A percentile compares a stretch with the other conserved stretches of the same genome.
These are phyloP conservation scores for Andricus grossulariae DNA, from an alignment of 1,140 invertebrate species.

Conservation along the genomic window DNA sequence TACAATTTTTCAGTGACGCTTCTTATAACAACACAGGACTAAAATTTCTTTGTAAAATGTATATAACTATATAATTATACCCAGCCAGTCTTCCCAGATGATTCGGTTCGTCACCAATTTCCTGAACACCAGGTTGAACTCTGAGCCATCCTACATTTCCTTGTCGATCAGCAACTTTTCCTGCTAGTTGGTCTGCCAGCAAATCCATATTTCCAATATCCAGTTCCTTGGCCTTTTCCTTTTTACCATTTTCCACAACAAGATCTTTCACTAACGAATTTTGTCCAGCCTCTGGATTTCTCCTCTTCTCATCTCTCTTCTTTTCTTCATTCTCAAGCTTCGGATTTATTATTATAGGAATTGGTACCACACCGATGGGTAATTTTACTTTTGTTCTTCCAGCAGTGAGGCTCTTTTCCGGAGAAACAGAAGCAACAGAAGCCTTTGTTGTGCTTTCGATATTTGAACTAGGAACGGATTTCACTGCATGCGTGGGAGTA, in stretches of 20 bases:
- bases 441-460: slow-evolving; percentile 55
- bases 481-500: slow-evolving; percentile 51
- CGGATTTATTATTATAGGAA: slow-evolving; percentile 63
- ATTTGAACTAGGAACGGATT: slow-evolving; percentile 43
- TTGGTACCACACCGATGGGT: slow-evolving; percentile 69
- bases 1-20: slow-evolving; percentile 6
- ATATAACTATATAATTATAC: slow-evolving; percentile 13
- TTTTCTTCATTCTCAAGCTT: slow-evolving; percentile 47
- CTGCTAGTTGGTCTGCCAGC: slow-evolving; percentile 35
- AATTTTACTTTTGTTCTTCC: slow-evolving; percentile 64
- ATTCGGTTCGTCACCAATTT: slow-evolving; percentile 71
- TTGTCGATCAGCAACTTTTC: slow-evolving; percentile 52
- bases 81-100: slow-evolving; percentile 60
- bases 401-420: slow-evolving; percentile 39
- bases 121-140: slow-evolving; percentile 65
- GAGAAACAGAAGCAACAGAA: slow-evolving; percentile 45
- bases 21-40: neutral
- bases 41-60: slow-evolving; percentile 1
- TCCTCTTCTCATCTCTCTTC: slow-evolving; percentile 35
- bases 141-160: slow-evolving; percentile 60
- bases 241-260: slow-evolving; percentile 36
- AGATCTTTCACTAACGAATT: slow-evolving; percentile 37
- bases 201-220: slow-evolving; percentile 53
- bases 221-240: slow-evolving; percentile 30
- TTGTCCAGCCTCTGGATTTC: neutral